Evolutionary conservation across 2,888 invertebrate species (phyloP).

Genomic region (Lithodes maja): DNA sequence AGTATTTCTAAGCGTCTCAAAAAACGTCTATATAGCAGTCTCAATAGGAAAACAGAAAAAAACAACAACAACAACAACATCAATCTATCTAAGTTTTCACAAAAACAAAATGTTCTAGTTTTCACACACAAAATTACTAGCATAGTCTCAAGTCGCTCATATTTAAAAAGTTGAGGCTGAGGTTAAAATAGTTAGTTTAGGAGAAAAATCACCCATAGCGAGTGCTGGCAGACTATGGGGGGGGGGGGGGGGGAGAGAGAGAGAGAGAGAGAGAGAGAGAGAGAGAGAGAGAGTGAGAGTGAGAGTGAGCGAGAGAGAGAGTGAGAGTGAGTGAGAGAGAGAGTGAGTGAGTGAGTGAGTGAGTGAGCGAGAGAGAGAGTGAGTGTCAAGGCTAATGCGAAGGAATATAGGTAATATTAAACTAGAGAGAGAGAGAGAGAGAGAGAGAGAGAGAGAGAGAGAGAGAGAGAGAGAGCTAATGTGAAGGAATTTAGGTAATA

Average conservation of each 20-base stretch:
- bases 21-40: too few species aligned
- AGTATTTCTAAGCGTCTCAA: too few species aligned
- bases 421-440: not conserved
- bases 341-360: not conserved
- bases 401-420: not conserved
- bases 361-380: not conserved
- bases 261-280: not conserved
- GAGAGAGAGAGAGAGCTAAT: not conserved
- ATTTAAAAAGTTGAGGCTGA: too few species aligned
- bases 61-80: too few species aligned
- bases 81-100: too few species aligned
- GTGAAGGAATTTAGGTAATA: constrained; percentile 16
- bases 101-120: too few species aligned
- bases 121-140: too few species aligned
- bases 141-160: too few species aligned
- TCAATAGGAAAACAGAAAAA: too few species aligned
- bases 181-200: not conserved
- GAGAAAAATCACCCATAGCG: not conserved
- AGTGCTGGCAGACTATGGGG: not conserved
- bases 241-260: not conserved
- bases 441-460: not conserved
- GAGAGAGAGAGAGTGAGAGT: not conserved
- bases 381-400: not conserved
- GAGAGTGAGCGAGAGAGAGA: not conserved
- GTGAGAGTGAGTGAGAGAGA: not conserved